These are phyloP conservation scores for Taenioides sp. DNA, from an alignment of 2,797 vertebrate genomes.

Conservation along the genomic window DNA sequence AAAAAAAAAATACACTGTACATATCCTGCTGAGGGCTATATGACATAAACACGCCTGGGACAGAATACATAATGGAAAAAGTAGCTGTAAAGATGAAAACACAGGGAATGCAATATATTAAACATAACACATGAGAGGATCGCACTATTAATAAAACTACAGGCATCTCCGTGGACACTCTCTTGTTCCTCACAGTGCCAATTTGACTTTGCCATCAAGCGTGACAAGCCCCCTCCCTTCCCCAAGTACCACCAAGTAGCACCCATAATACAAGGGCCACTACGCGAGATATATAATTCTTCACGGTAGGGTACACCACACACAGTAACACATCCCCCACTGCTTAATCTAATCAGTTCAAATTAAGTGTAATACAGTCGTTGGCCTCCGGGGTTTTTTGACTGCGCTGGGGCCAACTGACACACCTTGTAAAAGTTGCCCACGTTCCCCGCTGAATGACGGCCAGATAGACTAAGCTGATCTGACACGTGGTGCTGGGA, in stretches of 20 bases:
- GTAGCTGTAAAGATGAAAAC: slow-evolving; percentile 18
- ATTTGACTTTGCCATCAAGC: slow-evolving; percentile 55
- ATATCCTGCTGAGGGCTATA: neutral
- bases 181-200: slow-evolving; percentile 43
- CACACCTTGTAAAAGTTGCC: slow-evolving; percentile 72
- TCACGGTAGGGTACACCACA: slow-evolving; percentile 47
- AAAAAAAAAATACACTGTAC: neutral
- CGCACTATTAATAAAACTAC: slow-evolving; percentile 34
- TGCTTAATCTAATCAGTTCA: slow-evolving; percentile 77
- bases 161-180: slow-evolving; percentile 27
- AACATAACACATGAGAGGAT: slow-evolving; percentile 20
- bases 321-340: slow-evolving; percentile 57
- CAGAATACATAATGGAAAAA: slow-evolving; percentile 13
- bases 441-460: slow-evolving; percentile 54
- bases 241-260: slow-evolving; percentile 38
- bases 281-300: slow-evolving; percentile 46
- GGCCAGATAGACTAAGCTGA: slow-evolving; percentile 46
- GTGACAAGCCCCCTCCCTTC: slow-evolving; percentile 47
- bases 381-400: slow-evolving; percentile 57
- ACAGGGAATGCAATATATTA: slow-evolving; percentile 29
- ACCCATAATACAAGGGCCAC: slow-evolving; percentile 36
- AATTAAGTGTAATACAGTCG: slow-evolving; percentile 75
- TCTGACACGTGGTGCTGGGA: slow-evolving; percentile 46
- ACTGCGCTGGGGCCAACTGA: slow-evolving; percentile 64
- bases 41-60: slow-evolving; percentile 25